phyloP scores from a whole-genome alignment of 2,113 vertebrate genomes.

The Corapipo altera region DNA sequence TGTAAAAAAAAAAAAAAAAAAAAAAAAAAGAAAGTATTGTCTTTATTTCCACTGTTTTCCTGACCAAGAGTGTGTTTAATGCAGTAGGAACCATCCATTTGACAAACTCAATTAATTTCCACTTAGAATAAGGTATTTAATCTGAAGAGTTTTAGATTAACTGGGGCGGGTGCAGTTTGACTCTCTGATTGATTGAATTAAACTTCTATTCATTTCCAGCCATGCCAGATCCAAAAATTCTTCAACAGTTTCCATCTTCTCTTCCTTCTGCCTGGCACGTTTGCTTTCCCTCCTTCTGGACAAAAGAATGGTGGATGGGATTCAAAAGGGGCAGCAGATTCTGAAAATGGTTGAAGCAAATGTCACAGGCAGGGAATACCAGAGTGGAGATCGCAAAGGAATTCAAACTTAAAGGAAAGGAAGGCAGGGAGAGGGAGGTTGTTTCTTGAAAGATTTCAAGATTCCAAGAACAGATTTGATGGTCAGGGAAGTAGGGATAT shows the following conservation, averaged over 20 bases:
- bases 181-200: slow-evolving; percentile 36
- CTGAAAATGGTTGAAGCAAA: not conserved
- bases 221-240: not conserved
- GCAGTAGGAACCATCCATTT: not conserved
- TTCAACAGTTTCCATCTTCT: not conserved
- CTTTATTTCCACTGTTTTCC: slow-evolving; percentile 33
- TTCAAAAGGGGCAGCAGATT: not conserved
- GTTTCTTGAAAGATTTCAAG: not conserved
- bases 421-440: not conserved
- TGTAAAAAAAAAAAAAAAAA: not conserved
- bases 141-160: slow-evolving; percentile 42
- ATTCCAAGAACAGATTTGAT: not conserved
- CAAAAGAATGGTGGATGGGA: not conserved
- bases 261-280: not conserved
- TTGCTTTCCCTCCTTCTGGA: not conserved
- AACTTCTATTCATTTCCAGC: slow-evolving; percentile 40
- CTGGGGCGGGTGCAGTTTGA: slow-evolving; percentile 31
- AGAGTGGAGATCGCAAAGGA: not conserved
- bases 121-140: slow-evolving; percentile 58
- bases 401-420: not conserved
- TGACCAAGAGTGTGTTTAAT: slow-evolving; percentile 31
- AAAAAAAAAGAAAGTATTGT: not conserved
- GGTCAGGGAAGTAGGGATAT: not conserved
- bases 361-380: not conserved
- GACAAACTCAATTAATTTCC: slow-evolving; percentile 63